Evolutionary conservation across 2,888 invertebrate genomes (phyloP).

Genomic region (Colletes collaris): DNA sequence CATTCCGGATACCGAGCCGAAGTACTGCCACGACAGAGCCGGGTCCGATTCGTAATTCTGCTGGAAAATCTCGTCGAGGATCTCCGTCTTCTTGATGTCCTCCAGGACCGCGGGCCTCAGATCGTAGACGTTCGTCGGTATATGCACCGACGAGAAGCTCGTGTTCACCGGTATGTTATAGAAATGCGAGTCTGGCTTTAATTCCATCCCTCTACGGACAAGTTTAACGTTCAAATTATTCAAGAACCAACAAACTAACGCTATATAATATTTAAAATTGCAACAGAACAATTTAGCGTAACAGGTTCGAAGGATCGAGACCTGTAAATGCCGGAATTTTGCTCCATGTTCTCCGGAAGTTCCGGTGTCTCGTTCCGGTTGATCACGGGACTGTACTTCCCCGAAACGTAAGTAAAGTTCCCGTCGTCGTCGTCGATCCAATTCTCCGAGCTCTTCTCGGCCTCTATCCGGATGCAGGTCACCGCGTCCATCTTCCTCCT

Average conservation of each 20-base stretch:
- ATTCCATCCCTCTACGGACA: conserved; percentile 83
- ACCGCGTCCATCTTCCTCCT: conserved; percentile 96
- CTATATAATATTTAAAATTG: too few relatives aligned
- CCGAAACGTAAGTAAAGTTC: conserved; percentile 89
- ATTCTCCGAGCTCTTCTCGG: conserved; percentile 88
- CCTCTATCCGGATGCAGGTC: conserved; percentile 90
- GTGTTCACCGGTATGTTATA: conserved; percentile 93
- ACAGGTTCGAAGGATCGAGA: not conserved
- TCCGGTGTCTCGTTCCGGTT: conserved; percentile 74
- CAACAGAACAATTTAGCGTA: too few relatives aligned
- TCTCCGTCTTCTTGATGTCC: conserved; percentile 96
- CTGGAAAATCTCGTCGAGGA: conserved; percentile 91
- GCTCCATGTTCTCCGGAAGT: conserved; percentile 74
- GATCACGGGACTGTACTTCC: conserved; percentile 88
- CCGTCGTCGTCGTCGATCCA: conserved; percentile 80
- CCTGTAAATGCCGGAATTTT: conserved; percentile 72
- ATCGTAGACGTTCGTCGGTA: conserved; percentile 97
- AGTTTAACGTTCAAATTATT: not conserved
- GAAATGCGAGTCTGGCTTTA: conserved; percentile 92
- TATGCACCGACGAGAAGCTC: conserved; percentile 93
- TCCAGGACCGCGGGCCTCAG: conserved; percentile 86
- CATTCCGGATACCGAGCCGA: conserved; percentile 96
- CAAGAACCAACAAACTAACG: too few relatives aligned
- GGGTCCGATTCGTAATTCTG: conserved; percentile 94
- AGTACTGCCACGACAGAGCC: conserved; percentile 98